These are phyloP conservation scores for Lydus trimaculatus DNA, from an alignment of 2,888 invertebrate genomes.

Conservation along the genomic window DNA sequence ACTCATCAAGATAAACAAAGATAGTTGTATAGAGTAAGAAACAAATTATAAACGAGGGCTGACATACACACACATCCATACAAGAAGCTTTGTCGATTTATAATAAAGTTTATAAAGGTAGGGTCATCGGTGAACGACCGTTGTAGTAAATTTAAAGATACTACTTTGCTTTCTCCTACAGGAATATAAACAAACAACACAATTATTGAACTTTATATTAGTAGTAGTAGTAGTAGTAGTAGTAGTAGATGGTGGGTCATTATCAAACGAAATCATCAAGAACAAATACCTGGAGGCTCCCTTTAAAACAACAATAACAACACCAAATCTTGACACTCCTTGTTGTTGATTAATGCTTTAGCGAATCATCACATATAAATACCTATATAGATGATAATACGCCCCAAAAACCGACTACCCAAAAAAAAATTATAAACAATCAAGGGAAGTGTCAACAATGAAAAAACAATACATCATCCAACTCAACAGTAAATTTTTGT, in stretches of 20 bases:
- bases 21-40: not conserved
- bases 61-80: no score
- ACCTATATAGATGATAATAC: conserved; percentile 11
- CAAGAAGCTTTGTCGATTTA: conserved; percentile 28
- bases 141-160: conserved; percentile 17
- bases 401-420: conserved; percentile 27
- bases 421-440: not conserved
- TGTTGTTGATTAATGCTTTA: conserved; percentile 27
- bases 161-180: conserved; percentile 29
- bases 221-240: not conserved
- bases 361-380: conserved; percentile 19
- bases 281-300: not conserved
- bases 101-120: conserved; percentile 21
- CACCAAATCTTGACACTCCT: conserved; percentile 26
- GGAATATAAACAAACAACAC: conserved; percentile 21
- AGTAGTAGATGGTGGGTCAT: not conserved
- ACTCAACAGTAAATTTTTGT: not conserved
- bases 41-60: conserved; percentile 13
- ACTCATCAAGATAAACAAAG: not conserved
- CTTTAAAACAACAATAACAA: not conserved
- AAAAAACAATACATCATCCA: conserved; percentile 7
- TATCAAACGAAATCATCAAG: not conserved
- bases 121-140: conserved; percentile 35
- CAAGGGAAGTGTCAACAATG: not conserved
- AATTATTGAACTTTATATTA: not conserved